Base-by-base conservation (phyloP, 2,888 invertebrate species). In the Pristionchus mayeri region DNA sequence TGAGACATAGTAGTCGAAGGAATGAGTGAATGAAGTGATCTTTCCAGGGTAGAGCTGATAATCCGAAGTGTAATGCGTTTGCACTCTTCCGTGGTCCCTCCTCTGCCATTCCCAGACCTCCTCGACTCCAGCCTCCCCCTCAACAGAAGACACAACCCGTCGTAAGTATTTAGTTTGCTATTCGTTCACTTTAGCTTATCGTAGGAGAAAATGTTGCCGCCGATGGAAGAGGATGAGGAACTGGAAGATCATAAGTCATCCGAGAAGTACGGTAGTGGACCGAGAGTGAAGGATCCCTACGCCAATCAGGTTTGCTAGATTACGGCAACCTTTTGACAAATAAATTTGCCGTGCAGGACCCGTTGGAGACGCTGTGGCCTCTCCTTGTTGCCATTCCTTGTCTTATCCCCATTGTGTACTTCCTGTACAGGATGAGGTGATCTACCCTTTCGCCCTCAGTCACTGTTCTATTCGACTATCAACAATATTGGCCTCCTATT, bases 31-130 rank as follows among this genome's bases (percentile, higher is more conserved):
- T 54, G 6, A 13, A 30, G 27, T 24, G 2, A 3, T 60, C 0
- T 30, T 57, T 81, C 16, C 18, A 83, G 83, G 83, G 83, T 24
- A 16, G 3, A 21, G 48, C 54, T n/a, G 83, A 83, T 48, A 83
- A 83, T 50, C 71, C 83, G 30, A 83, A 83, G 83, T 83, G 83
- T 71, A 83, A 83, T 37, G 83, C 83, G 0, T 83, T 83, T 34
- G 67, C 71, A 9, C 24, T 83, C 34, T 71, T 83, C 71, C 67
- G 54, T n/a, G 83, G 50, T 21, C 30, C 37, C 9, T 48, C 54
- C 9, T 34, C 48, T 34, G 44, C n/a, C 6, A 27, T 82, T 27
- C 81, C 60, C 7, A 21, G 48, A 11, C 81, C 57, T 30, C 52
- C 52, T 44, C 34, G 52, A 54, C 67, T 67, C 16, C 37, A 34